These are phyloP conservation scores for Coregonus suidteri DNA, from an alignment of 2,797 vertebrate species.

Conservation along the genomic window DNA sequence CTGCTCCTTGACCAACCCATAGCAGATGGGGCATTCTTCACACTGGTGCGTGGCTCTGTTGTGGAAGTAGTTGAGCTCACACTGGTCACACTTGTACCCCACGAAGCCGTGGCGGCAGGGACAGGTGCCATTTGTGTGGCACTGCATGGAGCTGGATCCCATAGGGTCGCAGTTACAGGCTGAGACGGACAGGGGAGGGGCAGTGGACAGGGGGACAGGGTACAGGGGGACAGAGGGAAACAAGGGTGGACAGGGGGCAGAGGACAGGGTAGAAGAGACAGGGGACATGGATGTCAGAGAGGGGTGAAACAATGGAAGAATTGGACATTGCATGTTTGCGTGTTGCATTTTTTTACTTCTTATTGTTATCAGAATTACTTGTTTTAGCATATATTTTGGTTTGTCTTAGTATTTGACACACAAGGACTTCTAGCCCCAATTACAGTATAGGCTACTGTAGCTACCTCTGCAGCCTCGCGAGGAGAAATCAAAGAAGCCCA, in stretches of 20 bases:
- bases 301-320: too few species aligned
- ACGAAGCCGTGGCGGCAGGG: slow-evolving; percentile 82
- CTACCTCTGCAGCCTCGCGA: slow-evolving; percentile 89
- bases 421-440: not conserved
- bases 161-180: slow-evolving; percentile 91
- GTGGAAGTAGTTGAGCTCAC: slow-evolving; percentile 86
- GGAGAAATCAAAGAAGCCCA: slow-evolving; percentile 88
- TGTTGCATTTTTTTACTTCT: too few species aligned
- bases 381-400: too few species aligned
- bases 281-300: too few species aligned
- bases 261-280: not conserved
- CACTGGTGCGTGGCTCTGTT: slow-evolving; percentile 73
- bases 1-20: slow-evolving; percentile 82
- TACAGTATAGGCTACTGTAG: slow-evolving; percentile 59
- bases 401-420: too few species aligned
- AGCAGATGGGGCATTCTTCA: slow-evolving; percentile 88
- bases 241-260: slow-evolving; percentile 13
- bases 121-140: slow-evolving; percentile 85
- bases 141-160: slow-evolving; percentile 85
- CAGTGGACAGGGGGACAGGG: not conserved
- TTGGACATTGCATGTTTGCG: too few species aligned
- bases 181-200: slow-evolving; percentile 45
- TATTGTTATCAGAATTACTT: too few species aligned
- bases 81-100: slow-evolving; percentile 89
- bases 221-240: not conserved